These are phyloP conservation scores for Amphibalanus amphitrite DNA, from an alignment of 1,140 invertebrate species.

Conservation along the genomic window DNA sequence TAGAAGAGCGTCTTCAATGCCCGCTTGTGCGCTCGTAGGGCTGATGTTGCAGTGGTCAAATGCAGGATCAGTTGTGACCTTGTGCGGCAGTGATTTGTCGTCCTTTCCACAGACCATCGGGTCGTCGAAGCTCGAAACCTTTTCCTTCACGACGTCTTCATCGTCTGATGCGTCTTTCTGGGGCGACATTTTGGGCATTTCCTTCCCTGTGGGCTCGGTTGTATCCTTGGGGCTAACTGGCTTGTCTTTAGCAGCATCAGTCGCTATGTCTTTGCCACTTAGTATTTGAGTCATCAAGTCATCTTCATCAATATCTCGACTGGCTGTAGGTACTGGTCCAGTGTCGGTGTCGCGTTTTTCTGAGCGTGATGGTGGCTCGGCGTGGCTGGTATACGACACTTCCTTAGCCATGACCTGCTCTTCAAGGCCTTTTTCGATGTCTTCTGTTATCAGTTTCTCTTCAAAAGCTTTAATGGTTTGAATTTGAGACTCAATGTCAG, in stretches of 20 bases:
- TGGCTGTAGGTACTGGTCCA: conserved; percentile 11
- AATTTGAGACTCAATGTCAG: no score
- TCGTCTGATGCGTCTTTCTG: conserved; percentile 1
- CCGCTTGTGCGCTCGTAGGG: no score
- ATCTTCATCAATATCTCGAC: conserved; percentile 11
- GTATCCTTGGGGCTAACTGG: background rate
- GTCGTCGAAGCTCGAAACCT: background rate
- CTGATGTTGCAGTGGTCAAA: background rate
- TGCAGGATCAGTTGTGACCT: background rate
- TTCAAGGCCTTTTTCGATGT: background rate
- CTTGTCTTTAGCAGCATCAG: background rate
- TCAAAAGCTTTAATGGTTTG: no score
- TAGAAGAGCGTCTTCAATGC: background rate
- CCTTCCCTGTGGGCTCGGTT: background rate
- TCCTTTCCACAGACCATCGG: background rate
- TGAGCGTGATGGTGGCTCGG: background rate
- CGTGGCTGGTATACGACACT: background rate
- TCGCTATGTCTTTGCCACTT: background rate
- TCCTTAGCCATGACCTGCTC: background rate
- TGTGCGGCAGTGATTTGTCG: background rate
- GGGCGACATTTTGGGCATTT: background rate
- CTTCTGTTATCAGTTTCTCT: conserved; percentile 7
- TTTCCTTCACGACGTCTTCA: conserved; percentile 4
- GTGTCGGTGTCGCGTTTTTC: conserved; percentile 13
- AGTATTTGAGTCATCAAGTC: background rate